Percentiles rank a stretch among this genome's conserved stretches.
These are phyloP conservation scores for Abscondita cerata DNA, from an alignment of 2,888 invertebrate species.

Conservation along the genomic window DNA sequence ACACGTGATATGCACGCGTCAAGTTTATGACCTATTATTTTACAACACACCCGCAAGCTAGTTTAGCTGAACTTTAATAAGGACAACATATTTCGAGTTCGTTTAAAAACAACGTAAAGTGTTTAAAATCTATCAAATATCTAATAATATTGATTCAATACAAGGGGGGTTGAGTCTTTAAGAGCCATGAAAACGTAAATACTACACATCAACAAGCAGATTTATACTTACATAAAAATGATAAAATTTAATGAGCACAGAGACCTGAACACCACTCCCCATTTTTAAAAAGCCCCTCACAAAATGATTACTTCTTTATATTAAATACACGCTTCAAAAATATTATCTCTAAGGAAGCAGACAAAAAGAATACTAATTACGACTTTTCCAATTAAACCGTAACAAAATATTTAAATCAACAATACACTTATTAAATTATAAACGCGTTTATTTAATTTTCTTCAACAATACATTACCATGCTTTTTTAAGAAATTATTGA, in stretches of 20 bases:
- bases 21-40: constrained; percentile 20
- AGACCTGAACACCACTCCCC: constrained; percentile 41
- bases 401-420: constrained; percentile 18
- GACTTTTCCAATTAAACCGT: constrained; percentile 16
- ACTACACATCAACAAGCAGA: constrained; percentile 38
- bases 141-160: constrained; percentile 6
- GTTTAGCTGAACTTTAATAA: too few relatives aligned
- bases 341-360: constrained; percentile 18
- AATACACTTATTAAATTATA: constrained; percentile 8
- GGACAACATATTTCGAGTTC: neutral
- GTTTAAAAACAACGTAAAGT: neutral
- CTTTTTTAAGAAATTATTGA: too few relatives aligned
- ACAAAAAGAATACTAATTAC: constrained; percentile 25
- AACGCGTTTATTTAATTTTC: neutral
- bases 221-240: constrained; percentile 49
- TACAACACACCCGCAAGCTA: neutral
- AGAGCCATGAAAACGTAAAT: constrained; percentile 31
- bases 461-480: neutral
- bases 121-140: constrained; percentile 6
- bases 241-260: constrained; percentile 48
- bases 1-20: constrained; percentile 15
- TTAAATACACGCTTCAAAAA: constrained; percentile 38
- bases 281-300: constrained; percentile 43
- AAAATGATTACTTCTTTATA: constrained; percentile 44
- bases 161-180: constrained; percentile 14